phyloP scores from a whole-genome alignment of 1,140 invertebrate species.

The Macrobrachium nipponense region DNA sequence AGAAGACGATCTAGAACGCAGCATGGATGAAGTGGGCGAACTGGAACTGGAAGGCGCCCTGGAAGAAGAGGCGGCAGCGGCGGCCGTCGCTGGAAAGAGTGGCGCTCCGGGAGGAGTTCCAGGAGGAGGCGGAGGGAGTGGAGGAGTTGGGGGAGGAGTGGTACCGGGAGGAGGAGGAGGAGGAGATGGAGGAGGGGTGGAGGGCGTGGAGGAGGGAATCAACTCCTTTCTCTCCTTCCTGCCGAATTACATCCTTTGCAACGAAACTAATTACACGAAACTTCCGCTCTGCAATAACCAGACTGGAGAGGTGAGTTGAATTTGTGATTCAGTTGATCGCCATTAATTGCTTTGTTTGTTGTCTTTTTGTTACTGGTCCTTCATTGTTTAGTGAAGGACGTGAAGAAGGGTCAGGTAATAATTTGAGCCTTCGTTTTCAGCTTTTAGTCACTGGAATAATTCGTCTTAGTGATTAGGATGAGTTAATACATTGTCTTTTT shows the following conservation, averaged over 20 bases:
- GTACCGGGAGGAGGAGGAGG: not conserved
- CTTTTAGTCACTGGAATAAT: too few relatives aligned
- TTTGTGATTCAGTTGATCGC: not conserved
- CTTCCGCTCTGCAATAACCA: constrained; percentile 49
- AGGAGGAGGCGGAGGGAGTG: not conserved
- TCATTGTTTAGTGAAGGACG: not conserved
- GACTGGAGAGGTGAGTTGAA: not conserved
- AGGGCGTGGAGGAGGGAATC: constrained; percentile 32
- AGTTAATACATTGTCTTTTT: too few relatives aligned
- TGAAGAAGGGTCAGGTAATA: too few relatives aligned
- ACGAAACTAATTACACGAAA: constrained; percentile 45
- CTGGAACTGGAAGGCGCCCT: too few relatives aligned
- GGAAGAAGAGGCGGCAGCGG: not conserved
- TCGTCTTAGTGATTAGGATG: too few relatives aligned
- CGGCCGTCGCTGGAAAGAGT: not conserved
- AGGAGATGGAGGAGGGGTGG: not conserved
- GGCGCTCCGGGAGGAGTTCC: not conserved
- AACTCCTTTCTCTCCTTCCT: constrained; percentile 39
- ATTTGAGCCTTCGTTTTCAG: too few relatives aligned
- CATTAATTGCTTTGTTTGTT: not conserved
- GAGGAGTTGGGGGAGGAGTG: not conserved
- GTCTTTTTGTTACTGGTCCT: not conserved
- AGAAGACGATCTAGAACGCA: too few relatives aligned
- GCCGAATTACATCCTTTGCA: constrained; percentile 44
- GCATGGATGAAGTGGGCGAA: too few relatives aligned